Percentiles rank a stretch among this genome's conserved stretches.
Conservation (phyloP, 2,113 vertebrate species). For the Chionis minor region DNA sequence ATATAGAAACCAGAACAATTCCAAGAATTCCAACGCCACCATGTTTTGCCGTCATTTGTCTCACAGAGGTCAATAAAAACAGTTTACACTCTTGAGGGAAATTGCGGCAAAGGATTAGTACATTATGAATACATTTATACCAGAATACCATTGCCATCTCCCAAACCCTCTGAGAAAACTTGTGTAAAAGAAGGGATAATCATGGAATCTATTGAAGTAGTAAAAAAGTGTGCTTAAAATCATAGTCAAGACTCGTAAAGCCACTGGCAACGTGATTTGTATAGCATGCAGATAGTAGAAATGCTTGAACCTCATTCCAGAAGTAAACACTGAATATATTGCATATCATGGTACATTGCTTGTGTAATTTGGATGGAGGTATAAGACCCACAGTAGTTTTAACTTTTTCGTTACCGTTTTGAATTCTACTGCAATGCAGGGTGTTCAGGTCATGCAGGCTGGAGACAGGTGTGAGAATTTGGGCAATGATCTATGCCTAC, state of each 20-base stretch:
- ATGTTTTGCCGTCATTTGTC: not conserved
- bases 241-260: not conserved
- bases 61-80: not conserved
- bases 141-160: not conserved
- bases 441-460: not conserved
- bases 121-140: not conserved
- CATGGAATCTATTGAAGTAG: not conserved
- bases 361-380: not conserved
- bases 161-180: not conserved
- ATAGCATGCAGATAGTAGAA: not conserved
- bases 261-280: not conserved
- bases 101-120: not conserved
- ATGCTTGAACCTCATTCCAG: not conserved
- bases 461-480: not conserved
- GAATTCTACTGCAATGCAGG: not conserved
- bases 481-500: not conserved
- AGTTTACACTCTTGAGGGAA: not conserved
- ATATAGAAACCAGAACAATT: conserved; percentile 10
- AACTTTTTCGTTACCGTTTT: not conserved
- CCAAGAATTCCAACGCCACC: not conserved
- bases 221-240: not conserved
- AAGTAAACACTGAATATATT: not conserved
- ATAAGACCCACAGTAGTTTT: rapidly evolving
- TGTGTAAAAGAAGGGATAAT: not conserved
- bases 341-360: rapidly evolving